phyloP scores from a whole-genome alignment of 2,113 vertebrate species.

The Peromyscus californicus region DNA sequence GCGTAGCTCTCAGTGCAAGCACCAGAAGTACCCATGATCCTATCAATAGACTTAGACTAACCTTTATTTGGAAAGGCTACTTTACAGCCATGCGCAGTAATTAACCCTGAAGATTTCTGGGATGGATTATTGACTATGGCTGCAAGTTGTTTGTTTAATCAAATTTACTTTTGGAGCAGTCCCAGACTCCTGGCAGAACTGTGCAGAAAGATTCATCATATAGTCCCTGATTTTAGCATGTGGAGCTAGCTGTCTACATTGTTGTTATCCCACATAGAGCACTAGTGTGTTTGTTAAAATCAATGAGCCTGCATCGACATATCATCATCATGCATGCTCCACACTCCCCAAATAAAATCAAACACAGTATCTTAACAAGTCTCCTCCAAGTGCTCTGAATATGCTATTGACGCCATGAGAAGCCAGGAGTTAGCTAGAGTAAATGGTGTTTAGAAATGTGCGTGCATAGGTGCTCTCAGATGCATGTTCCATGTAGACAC shows the following conservation, averaged over 20 bases:
- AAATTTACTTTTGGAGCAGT: neutral
- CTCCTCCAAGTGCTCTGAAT: neutral
- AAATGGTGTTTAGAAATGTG: neutral
- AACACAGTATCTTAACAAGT: neutral
- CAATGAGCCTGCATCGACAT: neutral
- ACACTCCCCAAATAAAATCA: neutral
- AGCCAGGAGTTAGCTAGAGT: neutral
- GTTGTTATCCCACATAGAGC: neutral
- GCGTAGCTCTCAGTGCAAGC: rapidly evolving
- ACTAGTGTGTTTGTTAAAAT: rapidly evolving
- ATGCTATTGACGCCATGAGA: neutral
- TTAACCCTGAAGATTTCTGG: neutral
- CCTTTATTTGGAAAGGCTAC: neutral
- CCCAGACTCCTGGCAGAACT: neutral
- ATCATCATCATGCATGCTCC: neutral
- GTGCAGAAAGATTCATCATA: neutral
- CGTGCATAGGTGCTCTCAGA: neutral
- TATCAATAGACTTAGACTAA: neutral
- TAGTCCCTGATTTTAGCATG: neutral
- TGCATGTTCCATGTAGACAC: neutral
- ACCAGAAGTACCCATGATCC: neutral
- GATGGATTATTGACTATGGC: neutral
- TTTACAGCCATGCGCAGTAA: neutral
- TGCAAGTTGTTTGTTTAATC: neutral
- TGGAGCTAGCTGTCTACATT: neutral